These are phyloP conservation scores for Morus bassanus DNA, from an alignment of 2,797 vertebrate species.

Conservation along the genomic window DNA sequence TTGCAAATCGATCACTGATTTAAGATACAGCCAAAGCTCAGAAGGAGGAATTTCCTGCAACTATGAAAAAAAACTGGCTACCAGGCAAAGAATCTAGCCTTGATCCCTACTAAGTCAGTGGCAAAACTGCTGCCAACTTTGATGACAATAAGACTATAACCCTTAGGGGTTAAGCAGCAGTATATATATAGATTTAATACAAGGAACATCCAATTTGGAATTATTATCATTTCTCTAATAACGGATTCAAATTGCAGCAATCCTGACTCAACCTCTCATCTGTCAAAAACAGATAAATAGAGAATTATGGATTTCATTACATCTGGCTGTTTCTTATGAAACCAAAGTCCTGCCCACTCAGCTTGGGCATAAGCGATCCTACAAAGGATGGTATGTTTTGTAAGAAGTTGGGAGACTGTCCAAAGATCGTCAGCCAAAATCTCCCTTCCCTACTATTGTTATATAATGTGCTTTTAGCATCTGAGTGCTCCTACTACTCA, in stretches of 20 bases:
- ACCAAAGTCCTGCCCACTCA: not conserved
- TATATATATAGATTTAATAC: not conserved
- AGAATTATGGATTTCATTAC: not conserved
- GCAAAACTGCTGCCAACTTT: conserved; percentile 21
- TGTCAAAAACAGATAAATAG: not conserved
- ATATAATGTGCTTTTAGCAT: not conserved
- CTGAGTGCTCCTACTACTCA: not conserved
- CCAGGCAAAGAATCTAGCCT: not conserved
- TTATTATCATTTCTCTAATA: not conserved
- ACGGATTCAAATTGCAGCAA: not conserved
- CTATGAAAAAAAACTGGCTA: not conserved
- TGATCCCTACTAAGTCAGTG: not conserved
- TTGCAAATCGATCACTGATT: not conserved
- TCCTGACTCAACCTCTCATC: not conserved
- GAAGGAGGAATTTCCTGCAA: conserved; percentile 44
- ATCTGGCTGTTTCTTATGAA: not conserved
- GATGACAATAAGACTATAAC: not conserved
- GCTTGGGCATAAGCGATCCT: not conserved
- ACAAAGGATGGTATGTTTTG: not conserved
- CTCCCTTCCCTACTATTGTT: not conserved
- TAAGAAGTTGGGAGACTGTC: not conserved
- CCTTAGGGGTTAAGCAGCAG: not conserved
- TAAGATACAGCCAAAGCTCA: conserved; percentile 10
- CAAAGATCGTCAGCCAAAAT: not conserved
- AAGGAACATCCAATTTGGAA: not conserved